phyloP scores from a whole-genome alignment of 1,140 invertebrate genomes.

The Planococcus citri region DNA sequence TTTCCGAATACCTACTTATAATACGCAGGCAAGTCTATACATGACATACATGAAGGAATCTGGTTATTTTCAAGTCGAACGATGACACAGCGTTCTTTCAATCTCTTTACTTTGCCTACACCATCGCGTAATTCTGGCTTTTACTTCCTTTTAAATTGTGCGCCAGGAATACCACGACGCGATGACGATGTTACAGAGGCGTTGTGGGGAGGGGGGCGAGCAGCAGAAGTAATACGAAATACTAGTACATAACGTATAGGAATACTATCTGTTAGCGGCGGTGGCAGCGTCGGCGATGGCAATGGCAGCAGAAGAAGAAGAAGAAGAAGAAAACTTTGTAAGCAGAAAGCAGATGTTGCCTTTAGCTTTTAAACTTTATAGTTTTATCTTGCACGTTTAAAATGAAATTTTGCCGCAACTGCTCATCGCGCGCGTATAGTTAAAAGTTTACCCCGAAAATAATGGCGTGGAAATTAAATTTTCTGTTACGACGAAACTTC shows the following conservation, averaged over 20 bases:
- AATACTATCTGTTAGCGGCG: too few relatives aligned
- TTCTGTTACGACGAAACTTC: not conserved
- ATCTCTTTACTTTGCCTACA: not conserved
- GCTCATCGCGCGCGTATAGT: conserved; percentile 18
- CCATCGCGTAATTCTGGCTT: conserved; percentile 1
- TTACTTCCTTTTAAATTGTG: conserved; percentile 16
- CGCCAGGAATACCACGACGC: not conserved
- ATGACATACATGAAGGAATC: too few relatives aligned
- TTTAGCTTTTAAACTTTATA: conserved; percentile 20
- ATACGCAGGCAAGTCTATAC: too few relatives aligned
- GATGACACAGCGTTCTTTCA: not conserved
- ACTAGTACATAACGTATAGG: too few relatives aligned
- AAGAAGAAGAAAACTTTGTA: conserved; percentile 16
- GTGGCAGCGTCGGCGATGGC: too few relatives aligned
- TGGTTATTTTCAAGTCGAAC: too few relatives aligned
- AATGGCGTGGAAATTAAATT: conserved; percentile 19
- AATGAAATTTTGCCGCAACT: conserved; percentile 19
- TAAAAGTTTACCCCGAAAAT: conserved; percentile 14
- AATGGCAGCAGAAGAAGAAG: too few relatives aligned
- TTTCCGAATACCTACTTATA: too few relatives aligned
- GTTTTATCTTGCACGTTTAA: conserved; percentile 19
- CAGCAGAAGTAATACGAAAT: too few relatives aligned
- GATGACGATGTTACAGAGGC: too few relatives aligned
- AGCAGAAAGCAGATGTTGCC: conserved; percentile 19
- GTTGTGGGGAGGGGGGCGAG: too few relatives aligned